A percentile compares a stretch with the other conserved stretches of the same genome.
These are phyloP conservation scores for Mesoclemmys tuberculata DNA, from an alignment of 2,113 vertebrate species.

Conservation along the genomic window DNA sequence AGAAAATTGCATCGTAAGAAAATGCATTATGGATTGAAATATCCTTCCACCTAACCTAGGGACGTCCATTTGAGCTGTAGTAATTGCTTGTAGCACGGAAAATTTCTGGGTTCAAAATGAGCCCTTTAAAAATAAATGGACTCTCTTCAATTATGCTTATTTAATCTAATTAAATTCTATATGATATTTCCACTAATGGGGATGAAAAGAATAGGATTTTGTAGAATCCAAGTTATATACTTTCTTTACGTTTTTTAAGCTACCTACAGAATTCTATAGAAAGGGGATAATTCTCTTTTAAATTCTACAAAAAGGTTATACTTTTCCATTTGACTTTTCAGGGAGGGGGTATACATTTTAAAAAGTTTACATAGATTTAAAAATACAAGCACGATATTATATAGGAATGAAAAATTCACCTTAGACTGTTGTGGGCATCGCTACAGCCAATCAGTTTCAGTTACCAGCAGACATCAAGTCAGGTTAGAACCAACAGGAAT, in stretches of 20 bases:
- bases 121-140: not conserved
- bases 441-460: not conserved
- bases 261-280: accelerated
- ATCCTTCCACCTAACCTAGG: not conserved
- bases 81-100: not conserved
- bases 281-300: not conserved
- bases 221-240: not conserved
- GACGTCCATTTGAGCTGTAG: not conserved
- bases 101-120: not conserved
- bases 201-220: not conserved
- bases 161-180: not conserved
- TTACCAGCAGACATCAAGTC: not conserved
- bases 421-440: constrained; percentile 3
- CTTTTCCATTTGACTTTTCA: not conserved
- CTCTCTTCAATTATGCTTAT: not conserved
- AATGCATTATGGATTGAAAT: not conserved
- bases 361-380: not conserved
- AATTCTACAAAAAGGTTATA: not conserved
- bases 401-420: not conserved
- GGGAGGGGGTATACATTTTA: not conserved
- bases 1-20: not conserved
- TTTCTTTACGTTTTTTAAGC: not conserved
- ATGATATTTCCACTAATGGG: not conserved
- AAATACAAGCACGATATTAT: constrained; percentile 7
- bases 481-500: not conserved